Base-by-base conservation (phyloP, 37 sponge, comb jelly and placozoan species). In the Hormiphora californensis region DNA sequence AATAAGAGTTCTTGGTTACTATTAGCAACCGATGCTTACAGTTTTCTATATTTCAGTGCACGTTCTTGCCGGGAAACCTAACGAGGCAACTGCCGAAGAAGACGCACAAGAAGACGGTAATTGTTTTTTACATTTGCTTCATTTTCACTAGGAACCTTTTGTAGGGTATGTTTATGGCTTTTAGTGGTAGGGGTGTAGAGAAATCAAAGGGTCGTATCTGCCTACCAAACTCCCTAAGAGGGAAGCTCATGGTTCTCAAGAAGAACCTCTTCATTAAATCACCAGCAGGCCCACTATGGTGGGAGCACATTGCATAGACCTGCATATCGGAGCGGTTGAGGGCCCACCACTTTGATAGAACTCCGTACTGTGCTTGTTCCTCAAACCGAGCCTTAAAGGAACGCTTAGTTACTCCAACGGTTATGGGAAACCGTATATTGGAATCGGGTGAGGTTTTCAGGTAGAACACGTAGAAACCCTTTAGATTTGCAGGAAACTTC, bases 41-140 rank as follows among this genome's bases (percentile, higher is more conserved):
- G n/a, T 7, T 28, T 27, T 28, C 15, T 21, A 49, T 17, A 23
- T 36, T 90, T 39, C 85, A 93, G 92, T 91, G 69, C 85, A 90
- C 54, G 87, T 90, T n/a, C 41, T 95, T 32, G 85, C 93, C 54
- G 95, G 93, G 11, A 97, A 97, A 53, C 98, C 98, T 34, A 94
- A 97, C 88, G 89, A 91, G 7, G 39, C 43, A 41, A 90, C 90
- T 44, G 94, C 90, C 55, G 90, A 90, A 32, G 92, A 88, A 44
- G 93, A 92, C 54, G 94, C 90, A 33, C 62, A 87, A 31, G 94
- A 88, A 89, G 98, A 97, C 53, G 90, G 96, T 95, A 68, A 87
- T 87, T 68, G 25, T 7, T 86, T 39, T 39, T 46, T 46, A 12
- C 12, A 8, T 15, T 46, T 46, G 12, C 8, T 46, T 46, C n/a